phyloP scores from a whole-genome alignment of 1,140 invertebrate genomes.

The Drosophila orosa region DNA sequence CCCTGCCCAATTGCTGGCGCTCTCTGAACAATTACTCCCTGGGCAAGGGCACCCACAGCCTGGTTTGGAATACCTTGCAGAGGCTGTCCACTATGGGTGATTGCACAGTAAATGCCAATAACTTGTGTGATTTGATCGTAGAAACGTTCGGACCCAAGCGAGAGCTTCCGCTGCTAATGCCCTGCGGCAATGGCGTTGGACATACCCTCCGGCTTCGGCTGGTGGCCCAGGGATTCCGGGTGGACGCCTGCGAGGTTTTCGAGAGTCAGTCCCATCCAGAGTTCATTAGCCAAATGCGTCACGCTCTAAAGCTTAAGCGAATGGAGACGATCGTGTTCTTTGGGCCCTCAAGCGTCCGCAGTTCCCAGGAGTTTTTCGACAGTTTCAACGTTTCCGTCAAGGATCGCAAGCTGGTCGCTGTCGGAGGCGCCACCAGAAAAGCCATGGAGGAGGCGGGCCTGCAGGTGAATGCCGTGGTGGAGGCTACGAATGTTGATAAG shows the following conservation, averaged over 20 bases:
- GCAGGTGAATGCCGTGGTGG: conserved; percentile 15
- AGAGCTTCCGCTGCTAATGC: conserved; percentile 83
- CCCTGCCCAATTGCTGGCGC: conserved; percentile 83
- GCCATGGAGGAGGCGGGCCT: conserved; percentile 36
- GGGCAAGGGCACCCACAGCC: conserved; percentile 81
- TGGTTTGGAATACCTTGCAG: conserved; percentile 78
- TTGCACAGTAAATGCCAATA: conserved; percentile 83
- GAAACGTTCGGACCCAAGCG: conserved; percentile 75
- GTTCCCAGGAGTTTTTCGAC: conserved; percentile 28
- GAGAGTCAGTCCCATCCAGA: conserved; percentile 78
- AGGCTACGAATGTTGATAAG: conserved; percentile 10
- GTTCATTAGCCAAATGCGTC: conserved; percentile 83
- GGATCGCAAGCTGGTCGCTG: conserved; percentile 48
- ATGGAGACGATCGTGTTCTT: conserved; percentile 85
- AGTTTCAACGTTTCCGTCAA: conserved; percentile 32
- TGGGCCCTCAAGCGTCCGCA: conserved; percentile 83
- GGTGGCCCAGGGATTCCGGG: conserved; percentile 64
- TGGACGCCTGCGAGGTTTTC: conserved; percentile 85
- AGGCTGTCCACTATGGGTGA: conserved; percentile 79
- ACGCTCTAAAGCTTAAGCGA: conserved; percentile 76
- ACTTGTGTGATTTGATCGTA: conserved; percentile 84
- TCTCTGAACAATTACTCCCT: conserved; percentile 84
- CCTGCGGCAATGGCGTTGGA: conserved; percentile 84
- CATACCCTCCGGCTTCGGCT: conserved; percentile 83
- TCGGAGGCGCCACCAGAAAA: conserved; percentile 29